These are phyloP conservation scores for Pseudococcus longispinus DNA, from an alignment of 2,888 invertebrate genomes.

Conservation along the genomic window DNA sequence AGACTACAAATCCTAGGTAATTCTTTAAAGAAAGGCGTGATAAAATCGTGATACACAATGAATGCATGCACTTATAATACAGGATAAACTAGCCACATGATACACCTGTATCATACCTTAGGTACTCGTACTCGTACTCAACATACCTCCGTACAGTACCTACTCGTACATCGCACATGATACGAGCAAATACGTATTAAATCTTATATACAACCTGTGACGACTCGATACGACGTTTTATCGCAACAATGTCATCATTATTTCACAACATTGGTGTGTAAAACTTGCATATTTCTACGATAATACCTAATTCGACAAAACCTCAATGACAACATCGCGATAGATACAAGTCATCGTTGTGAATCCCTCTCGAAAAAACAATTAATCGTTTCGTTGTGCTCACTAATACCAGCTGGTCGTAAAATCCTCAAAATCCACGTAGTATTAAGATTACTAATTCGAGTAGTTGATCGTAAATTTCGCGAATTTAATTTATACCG, in stretches of 20 bases:
- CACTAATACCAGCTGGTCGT: not conserved
- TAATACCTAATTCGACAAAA: not conserved
- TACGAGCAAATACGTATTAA: not conserved
- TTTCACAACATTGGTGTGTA: not conserved
- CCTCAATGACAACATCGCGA: not conserved
- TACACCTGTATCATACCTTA: not conserved
- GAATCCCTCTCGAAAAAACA: not conserved
- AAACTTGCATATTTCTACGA: not conserved
- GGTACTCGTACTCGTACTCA: not conserved
- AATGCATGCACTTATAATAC: not conserved
- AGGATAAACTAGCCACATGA: not conserved
- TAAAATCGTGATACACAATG: not conserved
- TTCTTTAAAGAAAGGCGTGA: not conserved
- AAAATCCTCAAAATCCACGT: not conserved
- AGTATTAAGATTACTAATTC: not conserved
- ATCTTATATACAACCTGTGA: not conserved
- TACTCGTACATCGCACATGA: not conserved
- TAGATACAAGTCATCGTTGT: not conserved
- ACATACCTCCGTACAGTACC: not conserved
- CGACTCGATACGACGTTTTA: not conserved
- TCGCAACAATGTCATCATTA: slow-evolving; percentile 22
- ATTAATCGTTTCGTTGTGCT: not conserved
- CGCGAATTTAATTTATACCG: not conserved
- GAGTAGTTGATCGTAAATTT: not conserved
- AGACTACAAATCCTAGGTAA: not conserved